Conservation (phyloP, 2,797 vertebrate genomes). For the Dicrostonyx torquatus region DNA sequence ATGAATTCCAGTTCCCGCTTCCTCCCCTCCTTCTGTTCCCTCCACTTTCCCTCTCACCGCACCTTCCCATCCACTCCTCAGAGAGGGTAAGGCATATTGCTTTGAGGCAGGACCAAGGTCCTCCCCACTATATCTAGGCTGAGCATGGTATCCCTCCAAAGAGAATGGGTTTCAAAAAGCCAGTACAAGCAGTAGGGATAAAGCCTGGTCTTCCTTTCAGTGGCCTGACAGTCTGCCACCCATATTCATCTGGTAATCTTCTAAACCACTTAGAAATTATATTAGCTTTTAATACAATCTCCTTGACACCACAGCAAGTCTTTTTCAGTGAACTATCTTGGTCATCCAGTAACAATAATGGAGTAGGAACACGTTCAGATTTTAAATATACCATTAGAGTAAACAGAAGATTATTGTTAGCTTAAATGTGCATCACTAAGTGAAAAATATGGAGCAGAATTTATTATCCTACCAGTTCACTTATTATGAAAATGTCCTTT, state of each 20-base stretch:
- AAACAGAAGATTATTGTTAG: neutral
- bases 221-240: too few species aligned
- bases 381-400: neutral
- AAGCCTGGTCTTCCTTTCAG: too few species aligned
- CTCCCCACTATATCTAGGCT: too few species aligned
- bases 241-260: neutral
- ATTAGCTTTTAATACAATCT: neutral
- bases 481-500: neutral
- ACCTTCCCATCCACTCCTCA: too few species aligned
- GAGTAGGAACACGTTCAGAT: neutral
- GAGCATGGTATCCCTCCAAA: too few species aligned
- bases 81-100: too few species aligned
- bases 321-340: constrained; percentile 18
- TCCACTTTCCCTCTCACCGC: too few species aligned
- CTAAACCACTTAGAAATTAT: neutral
- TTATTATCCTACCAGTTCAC: neutral
- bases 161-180: too few species aligned
- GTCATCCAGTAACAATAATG: neutral
- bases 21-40: too few species aligned
- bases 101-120: too few species aligned
- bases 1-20: too few species aligned
- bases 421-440: neutral
- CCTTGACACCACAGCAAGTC: neutral
- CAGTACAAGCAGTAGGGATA: too few species aligned
- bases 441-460: neutral